Conservation (phyloP, 2,888 invertebrate genomes). For the Drosophila subquinaria region DNA sequence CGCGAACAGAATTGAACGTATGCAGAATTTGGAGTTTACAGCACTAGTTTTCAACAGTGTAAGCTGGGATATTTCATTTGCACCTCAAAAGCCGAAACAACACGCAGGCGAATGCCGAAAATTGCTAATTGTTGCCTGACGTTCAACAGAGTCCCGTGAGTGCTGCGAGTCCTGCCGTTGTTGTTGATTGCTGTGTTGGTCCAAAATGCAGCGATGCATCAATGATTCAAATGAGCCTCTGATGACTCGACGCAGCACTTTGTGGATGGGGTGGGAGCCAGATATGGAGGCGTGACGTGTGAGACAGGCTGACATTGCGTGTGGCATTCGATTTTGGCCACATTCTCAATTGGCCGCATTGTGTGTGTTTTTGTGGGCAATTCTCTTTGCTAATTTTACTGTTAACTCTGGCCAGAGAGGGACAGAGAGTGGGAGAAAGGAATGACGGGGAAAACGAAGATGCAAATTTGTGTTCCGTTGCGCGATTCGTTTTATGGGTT, state of each 20-base stretch:
- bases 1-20: neutral
- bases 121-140: slow-evolving; percentile 12
- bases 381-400: slow-evolving; percentile 40
- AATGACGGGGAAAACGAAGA: slow-evolving; percentile 3
- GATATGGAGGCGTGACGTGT: neutral
- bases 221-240: slow-evolving; percentile 66
- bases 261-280: slow-evolving; percentile 17
- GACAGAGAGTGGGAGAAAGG: neutral
- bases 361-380: slow-evolving; percentile 48
- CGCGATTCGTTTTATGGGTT: slow-evolving; percentile 31
- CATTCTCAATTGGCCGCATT: slow-evolving; percentile 48
- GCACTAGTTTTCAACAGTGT: neutral
- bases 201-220: slow-evolving; percentile 58
- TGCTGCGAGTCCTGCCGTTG: slow-evolving; percentile 9
- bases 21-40: neutral
- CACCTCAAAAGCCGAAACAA: slow-evolving; percentile 1
- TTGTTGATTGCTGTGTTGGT: slow-evolving; percentile 27
- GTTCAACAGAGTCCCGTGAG: slow-evolving; percentile 13
- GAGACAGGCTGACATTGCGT: neutral
- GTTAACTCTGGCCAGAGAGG: neutral
- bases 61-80: slow-evolving; percentile 6
- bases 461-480: slow-evolving; percentile 38
- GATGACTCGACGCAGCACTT: slow-evolving; percentile 53
- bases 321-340: slow-evolving; percentile 44
- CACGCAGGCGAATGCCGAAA: neutral